Base-by-base conservation (phyloP, 2,888 invertebrate species). In the Lasioglossum calceatum region DNA sequence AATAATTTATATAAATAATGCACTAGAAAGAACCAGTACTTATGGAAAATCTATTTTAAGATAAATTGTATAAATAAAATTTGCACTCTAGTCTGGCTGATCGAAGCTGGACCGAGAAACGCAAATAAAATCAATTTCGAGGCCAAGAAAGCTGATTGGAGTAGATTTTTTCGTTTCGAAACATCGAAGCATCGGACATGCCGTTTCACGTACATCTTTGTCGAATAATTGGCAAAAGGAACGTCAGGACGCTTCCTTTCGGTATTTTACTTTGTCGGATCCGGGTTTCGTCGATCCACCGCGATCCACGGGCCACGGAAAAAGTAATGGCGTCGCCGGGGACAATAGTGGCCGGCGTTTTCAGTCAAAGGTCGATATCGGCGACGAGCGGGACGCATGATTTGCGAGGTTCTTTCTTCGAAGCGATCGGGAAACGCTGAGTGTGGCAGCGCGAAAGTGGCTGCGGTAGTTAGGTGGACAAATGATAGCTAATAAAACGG, bases 401-500 rank as follows among this genome's bases (percentile, higher is more conserved):
- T 87, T 83, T 87, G 84, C 86, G 80, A 70, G 79, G 71, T 61
- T 70, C 79, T 82, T 73, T 85, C 79, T 75, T 54, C 77, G 79
- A 67, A 71, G 73, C 77, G 82, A 87, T 86, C 78, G 82, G 75
- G 79, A 86, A 86, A 86, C 50, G 86, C 73, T 87, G 85, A 87
- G 75, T 42, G 58, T 61, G 73, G 64, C 82, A 64, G 74, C 74
- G 71, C 32, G 50, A 79, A 87, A 87, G 87, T 80, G 84, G 87
- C 81, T 58, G 80, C 79, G n/a, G 58, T 80, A 81, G 86, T 87
- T 86, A 83, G 74, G 47, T 47, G 81, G 79, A 84, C 84, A 87
- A 87, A 86, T 79, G 87, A 81, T 77, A 54, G 79, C 79, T 79
- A 87, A 84, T 87, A 81, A 87, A 87, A 84, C 77, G 73, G 84